Evolutionary conservation across 2,888 invertebrate genomes (phyloP).

Genomic region (Habrosyne pyritoides): DNA sequence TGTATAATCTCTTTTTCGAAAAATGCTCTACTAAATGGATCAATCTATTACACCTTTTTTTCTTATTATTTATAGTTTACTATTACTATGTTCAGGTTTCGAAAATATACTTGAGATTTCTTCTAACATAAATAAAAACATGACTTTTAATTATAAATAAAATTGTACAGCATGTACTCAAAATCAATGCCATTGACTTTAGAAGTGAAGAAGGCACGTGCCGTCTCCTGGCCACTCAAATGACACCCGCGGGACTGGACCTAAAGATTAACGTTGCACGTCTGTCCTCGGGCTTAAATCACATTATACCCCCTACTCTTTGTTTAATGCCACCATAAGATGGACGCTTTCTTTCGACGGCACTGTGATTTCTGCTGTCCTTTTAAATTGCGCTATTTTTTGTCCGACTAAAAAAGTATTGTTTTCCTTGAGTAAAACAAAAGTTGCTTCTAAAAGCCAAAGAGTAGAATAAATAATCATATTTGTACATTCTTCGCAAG

Average conservation of each 20-base stretch:
- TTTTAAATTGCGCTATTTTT: slow-evolving; percentile 23
- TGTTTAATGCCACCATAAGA: slow-evolving; percentile 66
- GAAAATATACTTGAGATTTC: too few relatives aligned
- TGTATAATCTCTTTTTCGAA: too few relatives aligned
- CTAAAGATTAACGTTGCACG: slow-evolving; percentile 73
- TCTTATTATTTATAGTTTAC: too few relatives aligned
- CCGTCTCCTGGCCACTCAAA: slow-evolving; percentile 50
- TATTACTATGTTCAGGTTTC: too few relatives aligned
- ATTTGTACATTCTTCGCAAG: too few relatives aligned
- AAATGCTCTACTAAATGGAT: too few relatives aligned
- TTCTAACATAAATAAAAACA: too few relatives aligned
- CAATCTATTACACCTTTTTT: too few relatives aligned
- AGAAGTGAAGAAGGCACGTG: slow-evolving; percentile 64
- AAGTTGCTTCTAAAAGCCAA: too few relatives aligned
- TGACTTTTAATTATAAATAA: too few relatives aligned
- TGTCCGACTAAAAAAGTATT: not conserved
- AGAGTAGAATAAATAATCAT: too few relatives aligned
- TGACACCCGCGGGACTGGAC: slow-evolving; percentile 66
- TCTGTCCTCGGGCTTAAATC: slow-evolving; percentile 75
- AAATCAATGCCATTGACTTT: slow-evolving; percentile 5
- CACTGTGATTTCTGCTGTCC: slow-evolving; percentile 49
- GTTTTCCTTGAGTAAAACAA: not conserved
- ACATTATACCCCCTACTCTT: slow-evolving; percentile 68
- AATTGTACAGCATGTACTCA: not conserved
- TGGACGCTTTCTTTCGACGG: slow-evolving; percentile 51